Evolutionary conservation across 2,797 vertebrate species (phyloP).

Genomic region (Brachymystax lenok): DNA sequence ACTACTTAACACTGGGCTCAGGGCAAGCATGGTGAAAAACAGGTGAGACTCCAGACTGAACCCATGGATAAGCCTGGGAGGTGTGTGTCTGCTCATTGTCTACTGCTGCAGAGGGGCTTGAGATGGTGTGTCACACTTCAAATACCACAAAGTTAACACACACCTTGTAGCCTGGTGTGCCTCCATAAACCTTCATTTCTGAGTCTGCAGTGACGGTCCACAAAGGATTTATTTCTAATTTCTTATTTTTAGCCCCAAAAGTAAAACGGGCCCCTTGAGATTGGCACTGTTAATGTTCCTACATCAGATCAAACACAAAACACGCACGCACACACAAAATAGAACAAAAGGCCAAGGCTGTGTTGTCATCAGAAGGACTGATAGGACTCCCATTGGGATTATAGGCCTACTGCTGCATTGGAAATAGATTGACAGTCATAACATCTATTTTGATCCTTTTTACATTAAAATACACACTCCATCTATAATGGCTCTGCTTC

Average conservation of each 20-base stretch:
- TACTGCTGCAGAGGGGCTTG: background rate
- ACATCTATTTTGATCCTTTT: background rate
- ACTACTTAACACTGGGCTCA: conserved; percentile 22
- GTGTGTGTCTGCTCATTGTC: background rate
- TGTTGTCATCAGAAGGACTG: conserved; percentile 49
- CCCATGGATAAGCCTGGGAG: conserved; percentile 12
- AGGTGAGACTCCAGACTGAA: conserved; percentile 22
- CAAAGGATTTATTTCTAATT: background rate
- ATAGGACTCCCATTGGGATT: conserved; percentile 38
- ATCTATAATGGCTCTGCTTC: background rate
- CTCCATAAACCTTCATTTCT: background rate
- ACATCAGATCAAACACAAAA: conserved; percentile 9
- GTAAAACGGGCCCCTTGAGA: conserved; percentile 27
- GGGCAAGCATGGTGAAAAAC: conserved; percentile 11
- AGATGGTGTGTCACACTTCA: background rate
- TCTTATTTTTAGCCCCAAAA: conserved; percentile 42
- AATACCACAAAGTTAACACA: background rate
- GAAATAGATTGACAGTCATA: conserved; percentile 1
- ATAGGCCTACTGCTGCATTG: background rate
- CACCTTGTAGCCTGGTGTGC: conserved; percentile 7
- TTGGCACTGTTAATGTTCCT: conserved; percentile 29
- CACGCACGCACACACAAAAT: background rate
- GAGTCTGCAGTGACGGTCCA: conserved; percentile 1
- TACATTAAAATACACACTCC: background rate
- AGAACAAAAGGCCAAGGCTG: conserved; percentile 15